Conservation (phyloP, 1,140 invertebrate species). For the Bombus breviceps region DNA sequence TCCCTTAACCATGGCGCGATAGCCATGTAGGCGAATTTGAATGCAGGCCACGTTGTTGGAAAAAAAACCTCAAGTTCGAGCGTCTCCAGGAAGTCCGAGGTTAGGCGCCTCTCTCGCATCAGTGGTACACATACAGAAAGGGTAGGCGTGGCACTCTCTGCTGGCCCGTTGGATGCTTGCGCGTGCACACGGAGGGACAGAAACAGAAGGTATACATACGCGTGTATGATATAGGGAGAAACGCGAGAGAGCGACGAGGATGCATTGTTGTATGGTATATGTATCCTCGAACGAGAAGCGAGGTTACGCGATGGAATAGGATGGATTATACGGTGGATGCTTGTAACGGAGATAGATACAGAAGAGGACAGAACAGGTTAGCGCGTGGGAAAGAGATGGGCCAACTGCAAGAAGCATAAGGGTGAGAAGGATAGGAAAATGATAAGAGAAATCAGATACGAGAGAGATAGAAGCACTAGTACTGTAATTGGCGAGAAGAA, state of each 20-base stretch:
- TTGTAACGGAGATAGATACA: not conserved
- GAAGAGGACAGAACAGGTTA: not conserved
- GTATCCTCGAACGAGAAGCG: not conserved
- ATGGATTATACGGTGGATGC: not conserved
- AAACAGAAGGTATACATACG: constrained; percentile 16
- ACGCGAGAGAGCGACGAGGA: not conserved
- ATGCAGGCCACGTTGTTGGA: constrained; percentile 20
- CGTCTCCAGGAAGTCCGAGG: constrained; percentile 44
- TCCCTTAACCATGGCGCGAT: not conserved
- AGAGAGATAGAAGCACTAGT: constrained; percentile 44
- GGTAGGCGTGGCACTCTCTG: constrained; percentile 74
- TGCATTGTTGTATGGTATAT: not conserved
- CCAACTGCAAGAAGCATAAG: not conserved
- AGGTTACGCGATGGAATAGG: not conserved
- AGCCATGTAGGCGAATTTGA: constrained; percentile 17
- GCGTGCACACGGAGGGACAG: constrained; percentile 61
- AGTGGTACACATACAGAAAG: constrained; percentile 61
- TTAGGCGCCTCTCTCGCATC: constrained; percentile 53
- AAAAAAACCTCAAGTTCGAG: constrained; percentile 55
- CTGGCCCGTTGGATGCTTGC: constrained; percentile 67
- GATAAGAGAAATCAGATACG: constrained; percentile 47
- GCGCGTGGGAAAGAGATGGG: not conserved
- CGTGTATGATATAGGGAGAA: constrained; percentile 17
- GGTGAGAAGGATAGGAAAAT: constrained; percentile 45
- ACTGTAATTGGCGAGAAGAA: not conserved